A percentile compares a stretch with the other conserved stretches of the same genome.
phyloP scores from a whole-genome alignment of 2,113 vertebrate species.

The Arizona elegans region DNA sequence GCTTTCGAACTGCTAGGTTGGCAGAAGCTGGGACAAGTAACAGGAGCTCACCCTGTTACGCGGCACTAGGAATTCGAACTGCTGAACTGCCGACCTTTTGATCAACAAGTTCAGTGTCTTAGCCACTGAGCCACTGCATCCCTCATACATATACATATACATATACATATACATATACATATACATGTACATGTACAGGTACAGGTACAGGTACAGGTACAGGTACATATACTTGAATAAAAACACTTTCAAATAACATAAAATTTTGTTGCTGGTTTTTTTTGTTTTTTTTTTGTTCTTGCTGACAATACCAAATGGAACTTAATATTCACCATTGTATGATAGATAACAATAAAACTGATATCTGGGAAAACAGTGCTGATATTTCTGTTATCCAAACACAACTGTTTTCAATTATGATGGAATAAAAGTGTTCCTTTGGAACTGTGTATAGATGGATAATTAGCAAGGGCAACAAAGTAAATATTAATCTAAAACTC shows the following conservation, averaged over 20 bases:
- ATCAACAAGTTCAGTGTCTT: no score
- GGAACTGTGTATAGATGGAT: conserved; percentile 25
- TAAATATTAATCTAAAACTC: conserved; percentile 34
- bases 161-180: not conserved
- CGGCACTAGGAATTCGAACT: no score
- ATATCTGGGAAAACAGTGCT: conserved; percentile 7
- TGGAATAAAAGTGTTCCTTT: conserved; percentile 16
- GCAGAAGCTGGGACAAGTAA: no score
- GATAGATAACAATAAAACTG: not conserved
- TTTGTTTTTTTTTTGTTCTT: not conserved
- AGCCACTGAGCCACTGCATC: no score
- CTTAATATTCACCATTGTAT: not conserved
- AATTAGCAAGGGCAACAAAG: conserved; percentile 21
- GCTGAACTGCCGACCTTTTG: no score
- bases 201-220: no score
- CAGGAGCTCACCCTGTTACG: no score
- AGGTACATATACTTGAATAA: not conserved
- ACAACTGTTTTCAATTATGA: fast-evolving
- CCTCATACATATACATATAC: not conserved
- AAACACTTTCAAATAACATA: not conserved
- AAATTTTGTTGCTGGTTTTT: not conserved
- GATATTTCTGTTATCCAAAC: not conserved
- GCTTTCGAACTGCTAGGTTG: no score
- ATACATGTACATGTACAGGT: not conserved
- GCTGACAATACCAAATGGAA: not conserved